Evolutionary conservation across 2,888 invertebrate genomes (phyloP), one percentile per base, ranked within the genome.

Genomic region (Cheilosia grossa): DNA sequence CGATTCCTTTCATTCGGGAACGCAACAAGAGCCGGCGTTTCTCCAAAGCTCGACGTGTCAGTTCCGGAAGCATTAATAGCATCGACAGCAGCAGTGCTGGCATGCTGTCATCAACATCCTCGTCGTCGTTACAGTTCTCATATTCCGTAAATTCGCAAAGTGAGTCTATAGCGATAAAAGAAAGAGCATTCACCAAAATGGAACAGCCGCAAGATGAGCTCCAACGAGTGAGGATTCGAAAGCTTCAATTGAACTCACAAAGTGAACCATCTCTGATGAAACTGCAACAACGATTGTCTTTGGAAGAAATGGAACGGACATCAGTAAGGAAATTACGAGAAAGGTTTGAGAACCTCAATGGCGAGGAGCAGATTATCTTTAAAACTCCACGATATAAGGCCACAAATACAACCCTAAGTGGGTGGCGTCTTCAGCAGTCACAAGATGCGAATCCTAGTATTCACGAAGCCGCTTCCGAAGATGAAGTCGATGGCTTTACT

Each of bases 381-480:
- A 89, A 89, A 53, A 88, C 86, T 3, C 80, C 86, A 6, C 82
- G 87, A 66, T 87, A 78, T 44, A 85, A 70, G 30, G 24, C 13
- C 7, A 21, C 83, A 59, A 69, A 64, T 30, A 24, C 42, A 4
- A 1, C 72, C 4, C 15, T 66, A 0, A 56, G 33, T 33, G 79
- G 53, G 1, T 81, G 67, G 61, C 81, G 75, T 5, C n/a, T 49
- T 1, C 69, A 70, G n/a, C 54, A 61, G 47, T 47, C 78, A 37
- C 47, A 49, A 27, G 77, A 81, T 3, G 54, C 42, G 37, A 67
- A 77, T 10, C 75, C 78, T 4, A 90, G 90, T 83, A 91, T 90
- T 9, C 88, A 89, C 67, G 91, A 91, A 78, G 90, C 89, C 74
- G 91, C 89, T 13, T 91, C 91, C 5, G 91, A 91, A 73, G 92